Conservation (phyloP, 2,888 invertebrate genomes). For the Sinohyriopsis cumingii region DNA sequence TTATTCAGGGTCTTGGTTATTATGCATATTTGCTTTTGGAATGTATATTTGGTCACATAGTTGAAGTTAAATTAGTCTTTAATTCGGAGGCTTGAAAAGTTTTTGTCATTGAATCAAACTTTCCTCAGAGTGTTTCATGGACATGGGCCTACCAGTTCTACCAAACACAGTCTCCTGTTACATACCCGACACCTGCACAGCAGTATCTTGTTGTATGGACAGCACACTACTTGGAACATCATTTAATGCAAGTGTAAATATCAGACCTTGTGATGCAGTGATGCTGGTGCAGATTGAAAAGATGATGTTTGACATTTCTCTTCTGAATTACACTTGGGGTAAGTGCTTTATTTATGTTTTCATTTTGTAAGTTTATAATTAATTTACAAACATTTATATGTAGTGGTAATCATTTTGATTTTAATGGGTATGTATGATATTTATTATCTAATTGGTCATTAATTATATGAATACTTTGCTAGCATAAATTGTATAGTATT, state of each 20-base stretch:
- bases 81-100: too few species aligned
- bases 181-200: slow-evolving; percentile 27
- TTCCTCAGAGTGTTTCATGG: slow-evolving; percentile 12
- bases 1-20: too few species aligned
- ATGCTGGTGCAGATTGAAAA: slow-evolving; percentile 15
- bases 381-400: too few species aligned
- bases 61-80: too few species aligned
- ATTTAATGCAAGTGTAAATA: slow-evolving; percentile 15
- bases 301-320: slow-evolving; percentile 7
- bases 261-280: slow-evolving; percentile 19
- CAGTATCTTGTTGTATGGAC: slow-evolving; percentile 29
- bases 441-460: too few species aligned
- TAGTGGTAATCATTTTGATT: too few species aligned
- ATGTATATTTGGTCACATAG: too few species aligned
- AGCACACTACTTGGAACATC: slow-evolving; percentile 14
- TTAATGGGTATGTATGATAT: too few species aligned
- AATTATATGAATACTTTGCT: too few species aligned
- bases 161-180: slow-evolving; percentile 17
- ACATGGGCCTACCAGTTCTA: slow-evolving; percentile 12
- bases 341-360: neutral
- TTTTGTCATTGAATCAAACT: neutral
- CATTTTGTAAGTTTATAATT: too few species aligned
- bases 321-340: slow-evolving; percentile 20
- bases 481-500: too few species aligned
- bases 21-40: too few species aligned